These are phyloP conservation scores for Trissolcus brochymenae DNA, from an alignment of 2,888 invertebrate species.

Conservation along the genomic window DNA sequence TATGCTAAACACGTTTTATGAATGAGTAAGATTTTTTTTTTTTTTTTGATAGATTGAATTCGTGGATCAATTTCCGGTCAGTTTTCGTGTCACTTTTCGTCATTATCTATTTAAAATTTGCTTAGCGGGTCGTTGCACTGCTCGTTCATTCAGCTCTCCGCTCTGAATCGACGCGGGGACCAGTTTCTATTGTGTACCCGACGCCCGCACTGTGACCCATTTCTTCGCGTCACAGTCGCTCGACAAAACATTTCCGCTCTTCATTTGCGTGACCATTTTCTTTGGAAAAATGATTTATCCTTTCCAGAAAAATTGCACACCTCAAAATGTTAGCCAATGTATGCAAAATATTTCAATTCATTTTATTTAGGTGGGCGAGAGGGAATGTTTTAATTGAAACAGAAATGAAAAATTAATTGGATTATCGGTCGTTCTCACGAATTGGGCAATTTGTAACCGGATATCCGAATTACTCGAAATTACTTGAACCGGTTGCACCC, in stretches of 20 bases:
- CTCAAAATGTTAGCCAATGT: no score
- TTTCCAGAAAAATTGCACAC: neutral
- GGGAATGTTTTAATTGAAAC: no score
- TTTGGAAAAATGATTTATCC: slow-evolving; percentile 11
- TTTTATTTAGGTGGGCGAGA: no score
- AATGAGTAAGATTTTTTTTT: neutral
- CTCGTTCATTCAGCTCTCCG: slow-evolving; percentile 51
- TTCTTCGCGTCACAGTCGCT: slow-evolving; percentile 49
- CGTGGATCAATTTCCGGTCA: slow-evolving; percentile 10
- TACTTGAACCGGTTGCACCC: slow-evolving; percentile 49
- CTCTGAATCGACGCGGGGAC: slow-evolving; percentile 54
- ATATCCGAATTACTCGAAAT: slow-evolving; percentile 58
- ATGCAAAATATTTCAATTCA: no score
- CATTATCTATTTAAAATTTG: slow-evolving; percentile 53
- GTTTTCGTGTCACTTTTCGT: slow-evolving; percentile 45
- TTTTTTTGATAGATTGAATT: slow-evolving; percentile 1
- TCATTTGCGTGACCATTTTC: slow-evolving; percentile 8
- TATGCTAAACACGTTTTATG: no score
- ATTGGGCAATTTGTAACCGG: slow-evolving; percentile 57
- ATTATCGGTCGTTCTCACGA: slow-evolving; percentile 54
- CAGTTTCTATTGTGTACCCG: slow-evolving; percentile 50
- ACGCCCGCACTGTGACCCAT: slow-evolving; percentile 55
- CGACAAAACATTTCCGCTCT: slow-evolving; percentile 40
- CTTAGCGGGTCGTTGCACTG: slow-evolving; percentile 53
- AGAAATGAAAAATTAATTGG: slow-evolving; percentile 24